Percentiles rank a stretch among this genome's conserved stretches.
These are phyloP conservation scores for Parazoanthus atlanticus DNA, from an alignment of 92 coral and sea anemone genomes.

Conservation along the genomic window DNA sequence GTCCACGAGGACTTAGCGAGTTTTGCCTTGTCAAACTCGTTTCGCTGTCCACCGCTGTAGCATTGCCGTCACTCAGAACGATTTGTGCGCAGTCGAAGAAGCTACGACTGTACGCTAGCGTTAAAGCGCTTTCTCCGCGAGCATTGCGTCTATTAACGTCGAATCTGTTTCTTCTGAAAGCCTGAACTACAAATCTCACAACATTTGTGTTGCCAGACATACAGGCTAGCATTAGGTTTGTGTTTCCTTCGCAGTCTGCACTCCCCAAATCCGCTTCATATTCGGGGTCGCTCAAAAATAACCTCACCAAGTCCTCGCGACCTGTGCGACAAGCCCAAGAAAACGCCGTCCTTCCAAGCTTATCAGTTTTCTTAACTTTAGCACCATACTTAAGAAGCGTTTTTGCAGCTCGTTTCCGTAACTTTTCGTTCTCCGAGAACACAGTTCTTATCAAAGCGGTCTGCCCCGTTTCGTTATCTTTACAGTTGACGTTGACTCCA, in stretches of 20 bases:
- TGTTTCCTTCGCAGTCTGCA: constrained; percentile 78
- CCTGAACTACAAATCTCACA: constrained; percentile 69
- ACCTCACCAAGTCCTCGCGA: constrained; percentile 75
- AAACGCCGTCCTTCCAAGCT: constrained; percentile 72
- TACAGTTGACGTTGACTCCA: constrained; percentile 87
- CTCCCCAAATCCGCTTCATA: constrained; percentile 73
- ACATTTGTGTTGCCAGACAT: constrained; percentile 89
- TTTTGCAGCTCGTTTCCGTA: constrained; percentile 72
- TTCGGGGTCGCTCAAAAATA: constrained; percentile 73
- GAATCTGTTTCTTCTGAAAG: constrained; percentile 71
- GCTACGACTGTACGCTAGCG: constrained; percentile 58
- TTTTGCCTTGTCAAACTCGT: neutral
- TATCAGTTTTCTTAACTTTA: constrained; percentile 69
- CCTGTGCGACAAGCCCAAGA: constrained; percentile 90
- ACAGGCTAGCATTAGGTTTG: constrained; percentile 87
- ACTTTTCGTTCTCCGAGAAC: constrained; percentile 76
- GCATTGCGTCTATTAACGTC: constrained; percentile 77
- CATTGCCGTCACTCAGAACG: constrained; percentile 75
- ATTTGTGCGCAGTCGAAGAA: constrained; percentile 72
- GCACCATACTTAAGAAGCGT: constrained; percentile 85
- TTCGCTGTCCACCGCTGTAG: constrained; percentile 26
- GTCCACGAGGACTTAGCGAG: constrained; percentile 28
- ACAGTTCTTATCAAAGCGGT: constrained; percentile 86
- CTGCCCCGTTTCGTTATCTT: constrained; percentile 77
- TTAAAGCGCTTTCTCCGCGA: constrained; percentile 75